A percentile compares a stretch with the other conserved stretches of the same genome.
Evolutionary conservation across 2,888 invertebrate species (phyloP).

Genomic region (Ryuthela nishihirai): DNA sequence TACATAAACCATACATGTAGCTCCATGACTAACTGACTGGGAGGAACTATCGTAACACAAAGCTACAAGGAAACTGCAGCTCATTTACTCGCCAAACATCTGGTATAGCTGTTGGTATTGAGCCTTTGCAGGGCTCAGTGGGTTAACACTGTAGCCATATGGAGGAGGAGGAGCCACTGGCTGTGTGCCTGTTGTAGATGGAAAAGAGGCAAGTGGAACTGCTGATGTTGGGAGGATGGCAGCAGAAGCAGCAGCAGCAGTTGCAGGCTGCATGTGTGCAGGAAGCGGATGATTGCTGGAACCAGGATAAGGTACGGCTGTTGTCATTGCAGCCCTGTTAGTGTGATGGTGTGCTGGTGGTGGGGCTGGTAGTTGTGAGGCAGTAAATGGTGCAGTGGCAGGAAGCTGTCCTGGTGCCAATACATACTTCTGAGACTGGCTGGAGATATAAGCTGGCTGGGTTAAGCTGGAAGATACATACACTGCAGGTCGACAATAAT

Average conservation of each 20-base stretch:
- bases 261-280: constrained; percentile 66
- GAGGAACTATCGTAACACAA: too few species aligned
- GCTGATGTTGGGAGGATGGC: constrained; percentile 44
- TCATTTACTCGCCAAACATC: constrained; percentile 61
- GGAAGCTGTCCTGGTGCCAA: constrained; percentile 53
- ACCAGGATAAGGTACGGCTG: constrained; percentile 35
- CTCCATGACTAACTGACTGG: too few species aligned
- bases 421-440: constrained; percentile 47
- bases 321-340: constrained; percentile 57
- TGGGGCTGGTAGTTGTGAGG: constrained; percentile 54
- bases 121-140: constrained; percentile 66
- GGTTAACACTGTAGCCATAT: constrained; percentile 62
- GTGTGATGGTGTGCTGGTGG: constrained; percentile 76
- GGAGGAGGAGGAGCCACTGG: constrained; percentile 50
- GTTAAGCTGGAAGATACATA: constrained; percentile 59
- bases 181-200: constrained; percentile 58
- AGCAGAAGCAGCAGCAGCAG: constrained; percentile 46
- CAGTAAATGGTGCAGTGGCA: constrained; percentile 52
- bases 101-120: constrained; percentile 65
- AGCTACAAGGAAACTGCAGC: too few species aligned
- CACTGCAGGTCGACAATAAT: constrained; percentile 63
- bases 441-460: constrained; percentile 42
- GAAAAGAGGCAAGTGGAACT: constrained; percentile 53
- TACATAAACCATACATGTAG: too few species aligned
- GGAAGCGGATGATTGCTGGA: constrained; percentile 69